phyloP scores from a whole-genome alignment of 2,113 vertebrate genomes.

The Bolborhynchus lineola region DNA sequence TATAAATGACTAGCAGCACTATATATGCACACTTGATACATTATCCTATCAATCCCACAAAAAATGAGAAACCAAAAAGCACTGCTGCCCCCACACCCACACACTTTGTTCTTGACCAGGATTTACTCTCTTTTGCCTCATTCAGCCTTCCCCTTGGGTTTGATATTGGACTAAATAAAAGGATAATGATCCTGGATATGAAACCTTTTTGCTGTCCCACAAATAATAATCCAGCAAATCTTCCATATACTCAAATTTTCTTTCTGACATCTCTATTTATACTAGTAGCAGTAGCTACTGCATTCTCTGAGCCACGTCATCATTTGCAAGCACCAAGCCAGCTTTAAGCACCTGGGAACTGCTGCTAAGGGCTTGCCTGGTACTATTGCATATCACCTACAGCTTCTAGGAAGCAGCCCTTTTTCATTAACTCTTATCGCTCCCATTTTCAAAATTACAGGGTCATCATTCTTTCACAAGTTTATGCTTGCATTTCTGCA shows the following conservation, averaged over 20 bases:
- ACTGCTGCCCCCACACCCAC: neutral
- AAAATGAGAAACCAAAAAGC: neutral
- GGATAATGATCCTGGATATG: neutral
- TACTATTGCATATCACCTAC: neutral
- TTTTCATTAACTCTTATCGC: neutral
- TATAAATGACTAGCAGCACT: neutral
- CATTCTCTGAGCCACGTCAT: neutral
- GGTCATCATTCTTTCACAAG: neutral
- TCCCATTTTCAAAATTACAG: neutral
- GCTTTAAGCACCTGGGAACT: neutral
- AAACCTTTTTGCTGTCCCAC: neutral
- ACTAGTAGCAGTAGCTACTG: neutral
- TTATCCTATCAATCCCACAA: fast-evolving
- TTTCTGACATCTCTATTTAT: neutral
- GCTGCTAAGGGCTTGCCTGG: neutral
- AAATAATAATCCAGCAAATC: neutral
- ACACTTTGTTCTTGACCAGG: neutral
- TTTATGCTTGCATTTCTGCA: neutral
- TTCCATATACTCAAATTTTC: neutral
- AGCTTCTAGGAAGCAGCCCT: neutral
- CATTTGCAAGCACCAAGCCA: neutral
- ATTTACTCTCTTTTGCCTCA: neutral
- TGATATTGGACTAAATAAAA: neutral
- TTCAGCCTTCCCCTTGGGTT: neutral
- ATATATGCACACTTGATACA: neutral